Base-by-base conservation (phyloP, 2,888 invertebrate species). In the Tenthredo mesomela region DNA sequence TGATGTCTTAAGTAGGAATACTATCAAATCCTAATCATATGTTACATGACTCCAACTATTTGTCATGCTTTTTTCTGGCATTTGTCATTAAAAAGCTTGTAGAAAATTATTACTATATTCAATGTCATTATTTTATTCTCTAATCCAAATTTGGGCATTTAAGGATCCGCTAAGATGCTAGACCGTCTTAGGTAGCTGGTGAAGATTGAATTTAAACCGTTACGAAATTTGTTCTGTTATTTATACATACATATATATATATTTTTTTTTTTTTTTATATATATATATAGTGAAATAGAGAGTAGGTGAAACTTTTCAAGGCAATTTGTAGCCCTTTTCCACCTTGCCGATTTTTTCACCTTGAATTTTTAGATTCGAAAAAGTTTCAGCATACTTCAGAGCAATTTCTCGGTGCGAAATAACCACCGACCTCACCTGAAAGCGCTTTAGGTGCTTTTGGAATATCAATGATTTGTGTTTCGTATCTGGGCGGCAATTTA, bases 391-490 rank as follows among this genome's bases (percentile, higher is more conserved):
- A 70, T 43, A 40, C 18, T 21, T 4, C 10, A 43, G 10, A 43
- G 10, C 40, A 12, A 47, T 40, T 47, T n/a, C 25, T 75, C 21
- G 21, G 40, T 15, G 47, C 21, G 7, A 25, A 21, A 75, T 25
- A 75, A 75, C 47, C 21, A 75, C n/a, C 47, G 9, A 47, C 47
- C 47, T 75, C 12, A 75, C 43, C 75, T 25, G 37, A 12, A 75
- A 75, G 25, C 15, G 47, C 40, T 75, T 47, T 15, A 75, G 75
- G 25, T 75, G 75, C 47, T 75, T 58, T n/a, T 58, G 58, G 78
- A 78, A 78, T 78, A 78, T 37, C 29, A 78, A 78, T 58, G 78
- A 78, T 78, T 78, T 33, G 25, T 33, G 54, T 25, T 18, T 58
- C 54, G 29, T 33, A 54, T 54, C 54, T 58, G 58, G 18, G 25